Percentiles rank a stretch among this genome's conserved stretches.
Evolutionary conservation across 2,113 vertebrate species (phyloP).

Genomic region (Protobothrops flavoviridis): DNA sequence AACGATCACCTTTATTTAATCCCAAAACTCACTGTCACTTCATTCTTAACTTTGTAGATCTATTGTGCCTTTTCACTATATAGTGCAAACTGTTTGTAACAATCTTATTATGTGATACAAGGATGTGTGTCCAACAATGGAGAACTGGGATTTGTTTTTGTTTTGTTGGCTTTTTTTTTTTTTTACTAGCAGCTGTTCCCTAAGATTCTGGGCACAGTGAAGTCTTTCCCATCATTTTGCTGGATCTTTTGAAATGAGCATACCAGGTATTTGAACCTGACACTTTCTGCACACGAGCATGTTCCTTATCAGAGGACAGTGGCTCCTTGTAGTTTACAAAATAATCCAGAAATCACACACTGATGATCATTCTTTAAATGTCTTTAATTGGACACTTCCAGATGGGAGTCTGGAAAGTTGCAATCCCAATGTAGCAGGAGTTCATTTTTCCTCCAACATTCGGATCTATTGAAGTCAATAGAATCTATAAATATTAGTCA

Average conservation of each 20-base stretch:
- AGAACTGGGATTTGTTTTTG: background rate
- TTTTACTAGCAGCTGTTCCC: background rate
- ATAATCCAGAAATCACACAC: background rate
- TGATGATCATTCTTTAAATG: background rate
- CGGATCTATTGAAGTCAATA: constrained; percentile 18
- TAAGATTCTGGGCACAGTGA: background rate
- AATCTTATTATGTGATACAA: background rate
- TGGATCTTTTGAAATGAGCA: background rate
- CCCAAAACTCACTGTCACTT: background rate
- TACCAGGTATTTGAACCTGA: background rate
- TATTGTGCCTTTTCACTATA: too few species aligned
- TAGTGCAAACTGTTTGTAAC: background rate
- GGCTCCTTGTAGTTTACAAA: background rate
- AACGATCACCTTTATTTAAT: background rate
- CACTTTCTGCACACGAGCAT: background rate
- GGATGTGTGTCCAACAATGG: too few species aligned
- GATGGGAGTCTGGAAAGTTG: background rate
- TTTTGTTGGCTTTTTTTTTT: background rate
- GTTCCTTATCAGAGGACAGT: background rate
- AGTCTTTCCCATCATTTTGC: background rate
- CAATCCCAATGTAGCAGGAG: background rate
- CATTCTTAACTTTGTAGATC: background rate
- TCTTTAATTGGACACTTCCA: background rate
- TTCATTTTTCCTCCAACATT: background rate
- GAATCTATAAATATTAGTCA: background rate